Evolutionary conservation across 2,797 vertebrate genomes (phyloP).

Genomic region (Oceanodroma leucorhoa): DNA sequence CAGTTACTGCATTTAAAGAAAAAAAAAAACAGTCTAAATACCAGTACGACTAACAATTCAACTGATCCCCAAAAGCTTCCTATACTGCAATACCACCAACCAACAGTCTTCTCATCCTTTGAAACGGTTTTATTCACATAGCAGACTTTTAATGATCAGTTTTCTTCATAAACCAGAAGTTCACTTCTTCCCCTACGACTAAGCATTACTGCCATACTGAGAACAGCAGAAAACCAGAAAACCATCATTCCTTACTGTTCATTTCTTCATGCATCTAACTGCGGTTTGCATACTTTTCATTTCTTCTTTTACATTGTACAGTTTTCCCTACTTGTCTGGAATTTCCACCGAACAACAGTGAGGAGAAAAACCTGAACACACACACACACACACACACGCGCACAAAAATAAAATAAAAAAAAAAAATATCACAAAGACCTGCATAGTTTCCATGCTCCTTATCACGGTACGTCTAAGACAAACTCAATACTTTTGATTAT

Average conservation of each 20-base stretch:
- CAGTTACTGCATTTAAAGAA: background rate
- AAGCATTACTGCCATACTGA: rapidly evolving
- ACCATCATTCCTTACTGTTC: rapidly evolving
- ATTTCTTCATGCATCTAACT: background rate
- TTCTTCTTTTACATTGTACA: background rate
- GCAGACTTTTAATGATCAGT: background rate
- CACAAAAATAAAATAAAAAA: too few relatives aligned
- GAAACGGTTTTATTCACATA: rapidly evolving
- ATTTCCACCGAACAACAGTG: background rate
- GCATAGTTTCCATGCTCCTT: background rate
- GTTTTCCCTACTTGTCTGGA: background rate
- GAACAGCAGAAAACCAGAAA: background rate
- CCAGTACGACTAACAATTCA: rapidly evolving
- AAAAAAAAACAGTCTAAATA: background rate
- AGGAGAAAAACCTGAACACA: background rate
- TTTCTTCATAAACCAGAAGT: background rate
- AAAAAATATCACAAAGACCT: too few relatives aligned
- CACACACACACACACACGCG: too few relatives aligned
- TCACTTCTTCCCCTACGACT: rapidly evolving
- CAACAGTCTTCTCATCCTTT: too few relatives aligned
- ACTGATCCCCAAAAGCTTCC: background rate
- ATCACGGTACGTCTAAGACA: rapidly evolving
- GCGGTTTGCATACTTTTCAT: background rate
- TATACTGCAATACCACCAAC: too few relatives aligned
- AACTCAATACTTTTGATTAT: background rate